Evolutionary conservation across 2,797 vertebrate genomes (phyloP).

Genomic region (Hippopotamyrus pictus): DNA sequence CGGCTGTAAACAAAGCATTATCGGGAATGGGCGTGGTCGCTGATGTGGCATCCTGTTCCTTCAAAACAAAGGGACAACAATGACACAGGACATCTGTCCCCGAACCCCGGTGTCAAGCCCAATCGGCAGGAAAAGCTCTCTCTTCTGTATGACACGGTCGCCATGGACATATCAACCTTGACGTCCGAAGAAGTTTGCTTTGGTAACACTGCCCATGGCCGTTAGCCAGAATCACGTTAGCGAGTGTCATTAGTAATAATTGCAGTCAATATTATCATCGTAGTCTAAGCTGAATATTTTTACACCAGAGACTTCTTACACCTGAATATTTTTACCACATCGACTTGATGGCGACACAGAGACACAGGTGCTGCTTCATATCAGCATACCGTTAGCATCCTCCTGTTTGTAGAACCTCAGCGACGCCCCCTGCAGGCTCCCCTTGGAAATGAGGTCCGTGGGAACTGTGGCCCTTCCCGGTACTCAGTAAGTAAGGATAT

Average conservation of each 20-base stretch:
- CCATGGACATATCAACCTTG: background rate
- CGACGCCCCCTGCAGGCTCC: too few relatives aligned
- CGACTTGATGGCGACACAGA: background rate
- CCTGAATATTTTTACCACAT: background rate
- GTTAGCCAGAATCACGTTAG: background rate
- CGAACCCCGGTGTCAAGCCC: background rate
- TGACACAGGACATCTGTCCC: background rate
- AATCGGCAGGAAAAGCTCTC: background rate
- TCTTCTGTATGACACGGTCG: background rate
- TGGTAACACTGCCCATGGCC: background rate
- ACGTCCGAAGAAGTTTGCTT: background rate
- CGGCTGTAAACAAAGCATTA: background rate
- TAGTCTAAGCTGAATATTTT: background rate
- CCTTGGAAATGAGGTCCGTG: background rate
- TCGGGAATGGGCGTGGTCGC: background rate
- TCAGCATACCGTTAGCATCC: background rate
- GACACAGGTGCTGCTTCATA: background rate
- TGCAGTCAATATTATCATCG: background rate
- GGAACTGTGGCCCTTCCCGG: background rate
- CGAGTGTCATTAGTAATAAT: background rate
- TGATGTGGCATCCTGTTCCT: background rate
- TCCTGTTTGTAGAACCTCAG: background rate
- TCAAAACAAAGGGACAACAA: conserved; percentile 5
- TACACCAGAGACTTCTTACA: too few relatives aligned
- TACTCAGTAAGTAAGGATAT: background rate